phyloP scores from a whole-genome alignment of 2,797 vertebrate species.

The Helostoma temminkii region DNA sequence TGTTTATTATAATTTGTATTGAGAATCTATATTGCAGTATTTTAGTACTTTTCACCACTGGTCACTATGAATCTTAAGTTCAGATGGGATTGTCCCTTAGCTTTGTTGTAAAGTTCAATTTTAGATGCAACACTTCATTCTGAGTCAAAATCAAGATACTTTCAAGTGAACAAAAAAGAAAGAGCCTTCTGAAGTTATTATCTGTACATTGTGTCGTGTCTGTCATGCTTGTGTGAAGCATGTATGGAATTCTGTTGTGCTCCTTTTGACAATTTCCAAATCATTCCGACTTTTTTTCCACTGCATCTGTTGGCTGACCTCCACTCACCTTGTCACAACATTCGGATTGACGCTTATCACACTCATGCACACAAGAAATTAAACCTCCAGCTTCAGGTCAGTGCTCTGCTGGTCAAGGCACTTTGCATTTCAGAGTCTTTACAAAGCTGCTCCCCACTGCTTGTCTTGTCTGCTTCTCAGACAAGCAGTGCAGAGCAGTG shows the following conservation, averaged over 20 bases:
- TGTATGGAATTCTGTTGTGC: slow-evolving; percentile 40
- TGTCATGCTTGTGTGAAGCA: slow-evolving; percentile 50
- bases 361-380: slow-evolving; percentile 66
- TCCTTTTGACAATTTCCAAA: slow-evolving; percentile 30
- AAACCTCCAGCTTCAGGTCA: slow-evolving; percentile 66
- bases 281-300: slow-evolving; percentile 7
- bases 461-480: slow-evolving; percentile 34
- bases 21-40: too few relatives aligned
- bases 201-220: slow-evolving; percentile 27
- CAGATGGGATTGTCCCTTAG: not conserved
- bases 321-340: slow-evolving; percentile 58
- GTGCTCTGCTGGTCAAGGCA: slow-evolving; percentile 59
- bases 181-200: not conserved
- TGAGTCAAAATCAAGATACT: slow-evolving; percentile 9
- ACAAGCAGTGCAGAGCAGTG: slow-evolving; percentile 5
- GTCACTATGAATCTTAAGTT: too few relatives aligned
- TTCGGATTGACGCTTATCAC: slow-evolving; percentile 66
- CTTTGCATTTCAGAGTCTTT: slow-evolving; percentile 64
- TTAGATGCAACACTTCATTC: slow-evolving; percentile 25
- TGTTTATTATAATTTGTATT: too few relatives aligned
- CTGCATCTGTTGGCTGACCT: slow-evolving; percentile 44
- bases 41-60: too few relatives aligned
- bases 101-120: slow-evolving; percentile 35
- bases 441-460: slow-evolving; percentile 51
- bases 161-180: slow-evolving; percentile 5